Evolutionary conservation across 1,140 invertebrate genomes (phyloP), one percentile per base, ranked within the genome.

Genomic region (Eupristina koningsbergeri): DNA sequence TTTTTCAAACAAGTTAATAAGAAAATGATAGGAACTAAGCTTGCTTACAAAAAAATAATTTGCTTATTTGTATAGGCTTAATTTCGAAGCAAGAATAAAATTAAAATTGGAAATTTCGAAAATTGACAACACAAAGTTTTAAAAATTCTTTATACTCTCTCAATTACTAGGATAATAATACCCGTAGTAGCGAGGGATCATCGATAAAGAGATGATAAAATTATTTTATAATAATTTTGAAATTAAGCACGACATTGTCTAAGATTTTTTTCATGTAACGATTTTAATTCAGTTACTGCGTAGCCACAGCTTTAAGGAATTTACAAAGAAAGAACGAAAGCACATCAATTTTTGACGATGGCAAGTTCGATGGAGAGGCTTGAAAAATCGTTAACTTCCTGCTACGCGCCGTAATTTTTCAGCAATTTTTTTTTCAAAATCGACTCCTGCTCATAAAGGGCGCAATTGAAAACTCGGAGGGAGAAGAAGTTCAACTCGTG

Each of bases 311-410:
- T 74, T 39, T 47, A 11, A 58, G 22, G 31, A 61, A 58, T 80
- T 45, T 22, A 26, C 29, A 29, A 19, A 34, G 50, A 69, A 50
- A 50, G 26, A 6, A 22, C 6, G 11, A 53, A 53, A 45, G 26
- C 29, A 74, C n/a, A 22, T 19, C 17, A 45, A 15, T 1, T 78
- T 81, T 81, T 36, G 39, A 81, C 45, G 58, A 81, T 34, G 31
- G 50, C 47, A 22, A 22, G 34, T 64, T 34, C 39, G 53, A 45
- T 1, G 58, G 19, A 8, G 9, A 71, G 34, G 22, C 69, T 13
- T 13, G 53, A 74, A 31, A 83, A 83, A 83, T 64, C 31, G 71
- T 77, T 76, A 69, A 82, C 81, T 82, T 82, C 81, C 81, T 82
- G 81, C 73, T n/a, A 22, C 15, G 61, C 63, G 63, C 15, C 41